A percentile compares a stretch with the other conserved stretches of the same genome.
Conservation (phyloP, 2,797 vertebrate genomes). For the Steatocranus sp. region DNA sequence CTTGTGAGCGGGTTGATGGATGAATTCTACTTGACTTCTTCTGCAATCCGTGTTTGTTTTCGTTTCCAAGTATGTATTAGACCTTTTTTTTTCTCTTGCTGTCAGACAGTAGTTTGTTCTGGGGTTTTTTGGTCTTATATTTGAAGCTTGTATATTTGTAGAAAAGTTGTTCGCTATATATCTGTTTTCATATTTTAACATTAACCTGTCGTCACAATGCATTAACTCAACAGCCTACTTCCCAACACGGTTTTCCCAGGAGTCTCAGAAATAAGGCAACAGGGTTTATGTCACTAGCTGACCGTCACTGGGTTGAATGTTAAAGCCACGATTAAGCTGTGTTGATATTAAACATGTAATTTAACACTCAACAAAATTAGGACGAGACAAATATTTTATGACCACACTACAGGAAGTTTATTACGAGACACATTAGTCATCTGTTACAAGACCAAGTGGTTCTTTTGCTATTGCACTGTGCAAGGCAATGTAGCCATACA, state of each 20-base stretch:
- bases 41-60: constrained; percentile 61
- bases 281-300: background rate
- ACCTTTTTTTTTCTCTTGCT: constrained; percentile 43
- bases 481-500: background rate
- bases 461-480: background rate
- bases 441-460: background rate
- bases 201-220: background rate
- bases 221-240: constrained; percentile 9
- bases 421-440: background rate
- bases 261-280: background rate
- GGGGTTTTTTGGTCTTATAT: background rate
- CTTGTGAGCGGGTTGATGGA: constrained; percentile 45
- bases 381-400: background rate
- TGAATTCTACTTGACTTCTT: constrained; percentile 51
- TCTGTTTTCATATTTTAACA: constrained; percentile 25
- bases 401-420: constrained; percentile 2
- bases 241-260: background rate
- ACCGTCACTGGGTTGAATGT: background rate
- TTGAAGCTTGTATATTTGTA: constrained; percentile 73
- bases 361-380: background rate
- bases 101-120: constrained; percentile 43
- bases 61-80: constrained; percentile 52
- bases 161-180: constrained; percentile 47
- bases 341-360: background rate
- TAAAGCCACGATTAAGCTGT: background rate